Evolutionary conservation across 1,140 invertebrate species (phyloP).

Genomic region (Alviniconcha marisindica): DNA sequence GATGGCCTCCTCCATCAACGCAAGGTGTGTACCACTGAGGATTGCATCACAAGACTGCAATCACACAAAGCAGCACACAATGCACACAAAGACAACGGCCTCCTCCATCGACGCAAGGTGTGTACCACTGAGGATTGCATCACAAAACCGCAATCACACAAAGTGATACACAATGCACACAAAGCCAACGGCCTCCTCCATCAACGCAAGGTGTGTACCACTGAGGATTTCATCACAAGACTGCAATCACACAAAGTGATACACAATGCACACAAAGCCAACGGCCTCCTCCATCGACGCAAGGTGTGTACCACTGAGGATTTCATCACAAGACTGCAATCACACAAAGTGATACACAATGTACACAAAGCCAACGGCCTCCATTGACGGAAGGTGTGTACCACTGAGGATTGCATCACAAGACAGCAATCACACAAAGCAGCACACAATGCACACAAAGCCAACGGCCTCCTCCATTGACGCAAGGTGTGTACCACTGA

Average conservation of each 20-base stretch:
- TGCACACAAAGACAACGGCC: conserved; percentile 97
- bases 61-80: no score
- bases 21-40: conserved; percentile 98
- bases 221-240: conserved; percentile 98
- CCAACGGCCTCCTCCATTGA: conserved; percentile 96
- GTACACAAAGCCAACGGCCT: conserved; percentile 97
- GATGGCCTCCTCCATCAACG: conserved; percentile 97
- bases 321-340: conserved; percentile 96
- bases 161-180: no score
- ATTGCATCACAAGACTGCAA: conserved; percentile 90
- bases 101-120: conserved; percentile 99
- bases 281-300: conserved; percentile 98
- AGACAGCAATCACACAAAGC: no score
- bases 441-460: no score
- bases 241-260: no score
- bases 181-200: conserved; percentile 97
- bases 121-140: conserved; percentile 98
- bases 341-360: no score
- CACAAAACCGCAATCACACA: conserved; percentile 81
- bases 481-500: conserved; percentile 99
- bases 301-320: conserved; percentile 98
- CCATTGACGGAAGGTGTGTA: conserved; percentile 98
- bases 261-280: no score
- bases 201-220: conserved; percentile 98
- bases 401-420: conserved; percentile 97